A percentile compares a stretch with the other conserved stretches of the same genome.
Evolutionary conservation across 2,797 vertebrate species (phyloP).

Genomic region (Hoplostethus atlanticus): DNA sequence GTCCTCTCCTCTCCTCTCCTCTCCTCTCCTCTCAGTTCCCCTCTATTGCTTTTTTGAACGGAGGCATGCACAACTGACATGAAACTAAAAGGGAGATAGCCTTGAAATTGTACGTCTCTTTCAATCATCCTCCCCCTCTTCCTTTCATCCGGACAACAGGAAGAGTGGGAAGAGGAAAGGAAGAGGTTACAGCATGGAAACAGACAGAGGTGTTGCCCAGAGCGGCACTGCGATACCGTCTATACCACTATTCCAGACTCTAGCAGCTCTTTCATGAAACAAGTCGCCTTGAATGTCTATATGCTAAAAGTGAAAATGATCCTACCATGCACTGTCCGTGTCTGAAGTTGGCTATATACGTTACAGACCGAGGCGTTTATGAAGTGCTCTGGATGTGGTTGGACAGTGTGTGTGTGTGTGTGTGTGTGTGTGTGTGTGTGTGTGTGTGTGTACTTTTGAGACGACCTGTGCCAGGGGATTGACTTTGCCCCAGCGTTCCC

Average conservation of each 20-base stretch:
- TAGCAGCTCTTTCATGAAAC: slow-evolving; percentile 42
- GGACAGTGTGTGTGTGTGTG: neutral
- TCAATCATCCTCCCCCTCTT: slow-evolving; percentile 42
- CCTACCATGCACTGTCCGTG: slow-evolving; percentile 43
- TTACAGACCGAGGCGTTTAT: slow-evolving; percentile 61
- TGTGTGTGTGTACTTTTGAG: slow-evolving; percentile 11
- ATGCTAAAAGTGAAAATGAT: slow-evolving; percentile 59
- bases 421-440: slow-evolving; percentile 19
- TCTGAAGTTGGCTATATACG: slow-evolving; percentile 42
- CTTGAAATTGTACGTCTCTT: slow-evolving; percentile 41
- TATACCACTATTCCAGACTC: slow-evolving; percentile 55
- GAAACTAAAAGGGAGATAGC: slow-evolving; percentile 42
- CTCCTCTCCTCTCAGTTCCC: slow-evolving; percentile 4
- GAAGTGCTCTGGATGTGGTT: slow-evolving; percentile 32
- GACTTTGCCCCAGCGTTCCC: slow-evolving; percentile 37
- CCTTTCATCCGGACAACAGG: slow-evolving; percentile 67
- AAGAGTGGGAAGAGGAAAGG: slow-evolving; percentile 62
- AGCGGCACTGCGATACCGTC: slow-evolving; percentile 18
- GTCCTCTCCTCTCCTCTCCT: slow-evolving; percentile 11
- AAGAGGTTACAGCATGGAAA: slow-evolving; percentile 72
- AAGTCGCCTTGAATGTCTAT: slow-evolving; percentile 32
- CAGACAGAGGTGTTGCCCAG: slow-evolving; percentile 50
- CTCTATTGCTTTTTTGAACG: too few species aligned
- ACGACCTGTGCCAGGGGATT: slow-evolving; percentile 46
- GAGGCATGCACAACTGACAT: neutral